A percentile compares a stretch with the other conserved stretches of the same genome.
phyloP scores from a whole-genome alignment of 2,113 vertebrate species.

The Eurypyga helias region DNA sequence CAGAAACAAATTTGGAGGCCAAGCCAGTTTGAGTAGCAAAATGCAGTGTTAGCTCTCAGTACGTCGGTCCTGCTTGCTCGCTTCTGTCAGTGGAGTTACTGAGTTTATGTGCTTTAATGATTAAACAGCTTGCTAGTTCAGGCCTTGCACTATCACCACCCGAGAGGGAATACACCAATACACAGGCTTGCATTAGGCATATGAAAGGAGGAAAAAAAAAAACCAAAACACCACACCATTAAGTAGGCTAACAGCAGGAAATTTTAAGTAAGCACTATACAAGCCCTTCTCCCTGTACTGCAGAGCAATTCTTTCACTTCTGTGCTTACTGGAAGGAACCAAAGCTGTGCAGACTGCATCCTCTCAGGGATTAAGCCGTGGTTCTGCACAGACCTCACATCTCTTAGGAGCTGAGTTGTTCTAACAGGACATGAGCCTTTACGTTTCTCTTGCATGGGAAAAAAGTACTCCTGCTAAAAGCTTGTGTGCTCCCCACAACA shows the following conservation, averaged over 20 bases:
- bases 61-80: neutral
- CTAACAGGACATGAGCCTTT: neutral
- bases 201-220: accelerated
- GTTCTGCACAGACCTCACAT: neutral
- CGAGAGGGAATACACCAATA: neutral
- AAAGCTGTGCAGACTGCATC: neutral
- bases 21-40: neutral
- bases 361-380: neutral
- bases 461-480: neutral
- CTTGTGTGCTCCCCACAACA: neutral
- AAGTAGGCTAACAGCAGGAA: neutral
- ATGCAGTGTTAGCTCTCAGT: accelerated
- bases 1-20: neutral
- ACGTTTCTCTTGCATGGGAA: neutral
- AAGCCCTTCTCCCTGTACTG: neutral
- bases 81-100: neutral
- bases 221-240: neutral
- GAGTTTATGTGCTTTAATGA: neutral
- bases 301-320: neutral
- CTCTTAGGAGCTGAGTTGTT: neutral
- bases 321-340: neutral
- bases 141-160: neutral
- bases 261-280: neutral
- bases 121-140: neutral
- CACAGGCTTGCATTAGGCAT: neutral